phyloP scores from a whole-genome alignment of 2,888 invertebrate species.

The Temnothorax rugatulus region DNA sequence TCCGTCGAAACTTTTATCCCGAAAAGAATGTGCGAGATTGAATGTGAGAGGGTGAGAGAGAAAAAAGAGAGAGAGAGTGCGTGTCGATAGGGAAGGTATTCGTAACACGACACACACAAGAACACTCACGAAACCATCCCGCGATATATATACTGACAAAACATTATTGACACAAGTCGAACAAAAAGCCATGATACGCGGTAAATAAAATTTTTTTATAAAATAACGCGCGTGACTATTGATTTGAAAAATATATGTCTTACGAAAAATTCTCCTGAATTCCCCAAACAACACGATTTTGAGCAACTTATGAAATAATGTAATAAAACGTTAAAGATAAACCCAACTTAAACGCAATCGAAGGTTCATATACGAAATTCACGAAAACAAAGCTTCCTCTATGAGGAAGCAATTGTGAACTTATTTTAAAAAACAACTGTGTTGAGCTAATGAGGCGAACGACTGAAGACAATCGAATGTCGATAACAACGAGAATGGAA shows the following conservation, averaged over 20 bases:
- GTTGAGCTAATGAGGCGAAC: neutral
- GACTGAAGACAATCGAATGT: neutral
- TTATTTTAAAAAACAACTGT: neutral
- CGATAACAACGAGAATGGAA: neutral
- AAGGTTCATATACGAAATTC: no score
- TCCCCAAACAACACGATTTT: neutral
- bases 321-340: neutral
- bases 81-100: constrained; percentile 52
- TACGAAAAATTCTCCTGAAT: neutral
- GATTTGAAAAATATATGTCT: neutral
- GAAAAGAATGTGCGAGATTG: constrained; percentile 58
- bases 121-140: constrained; percentile 29
- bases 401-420: no score
- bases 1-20: constrained; percentile 62
- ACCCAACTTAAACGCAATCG: no score
- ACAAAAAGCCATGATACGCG: neutral
- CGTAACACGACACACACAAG: constrained; percentile 55
- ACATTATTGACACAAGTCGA: neutral
- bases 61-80: constrained; percentile 53
- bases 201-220: neutral
- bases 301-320: neutral
- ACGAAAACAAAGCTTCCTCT: no score
- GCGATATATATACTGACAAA: neutral
- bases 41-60: constrained; percentile 37
- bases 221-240: neutral